Evolutionary conservation across 2,113 vertebrate species (phyloP).

Genomic region (Calcarius ornatus): DNA sequence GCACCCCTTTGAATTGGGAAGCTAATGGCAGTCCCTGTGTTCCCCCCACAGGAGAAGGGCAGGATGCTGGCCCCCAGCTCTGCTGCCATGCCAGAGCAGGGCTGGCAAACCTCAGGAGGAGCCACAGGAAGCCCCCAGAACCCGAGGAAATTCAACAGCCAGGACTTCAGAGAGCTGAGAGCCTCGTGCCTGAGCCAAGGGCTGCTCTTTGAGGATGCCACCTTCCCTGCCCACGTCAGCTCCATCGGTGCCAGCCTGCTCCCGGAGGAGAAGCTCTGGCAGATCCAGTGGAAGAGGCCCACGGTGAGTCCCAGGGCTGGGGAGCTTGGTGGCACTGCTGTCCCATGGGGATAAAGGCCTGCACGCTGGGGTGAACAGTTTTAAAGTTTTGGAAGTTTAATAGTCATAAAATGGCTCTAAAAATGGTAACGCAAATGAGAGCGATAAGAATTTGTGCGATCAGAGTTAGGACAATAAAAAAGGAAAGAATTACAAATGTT

Average conservation of each 20-base stretch:
- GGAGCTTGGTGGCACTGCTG: fast-evolving
- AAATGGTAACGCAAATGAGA: neutral
- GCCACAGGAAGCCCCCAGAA: neutral
- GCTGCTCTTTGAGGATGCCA: slow-evolving; percentile 67
- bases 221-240: slow-evolving; percentile 52
- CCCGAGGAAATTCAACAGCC: slow-evolving; percentile 52
- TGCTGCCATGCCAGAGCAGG: neutral
- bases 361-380: neutral
- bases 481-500: neutral
- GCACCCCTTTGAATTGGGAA: fast-evolving
- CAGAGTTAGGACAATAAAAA: neutral
- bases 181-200: slow-evolving; percentile 47
- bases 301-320: slow-evolving; percentile 33
- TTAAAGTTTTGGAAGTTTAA: too few relatives aligned
- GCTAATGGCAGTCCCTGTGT: neutral
- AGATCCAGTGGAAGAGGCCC: slow-evolving; percentile 67
- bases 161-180: slow-evolving; percentile 65
- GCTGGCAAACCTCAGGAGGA: neutral
- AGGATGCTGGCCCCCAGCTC: neutral
- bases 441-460: neutral
- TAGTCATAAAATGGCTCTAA: neutral
- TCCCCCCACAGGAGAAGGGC: neutral
- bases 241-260: slow-evolving; percentile 66
- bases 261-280: neutral
- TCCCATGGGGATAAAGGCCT: neutral